Conservation (phyloP, 2,797 vertebrate species). For the Parambassis ranga region DNA sequence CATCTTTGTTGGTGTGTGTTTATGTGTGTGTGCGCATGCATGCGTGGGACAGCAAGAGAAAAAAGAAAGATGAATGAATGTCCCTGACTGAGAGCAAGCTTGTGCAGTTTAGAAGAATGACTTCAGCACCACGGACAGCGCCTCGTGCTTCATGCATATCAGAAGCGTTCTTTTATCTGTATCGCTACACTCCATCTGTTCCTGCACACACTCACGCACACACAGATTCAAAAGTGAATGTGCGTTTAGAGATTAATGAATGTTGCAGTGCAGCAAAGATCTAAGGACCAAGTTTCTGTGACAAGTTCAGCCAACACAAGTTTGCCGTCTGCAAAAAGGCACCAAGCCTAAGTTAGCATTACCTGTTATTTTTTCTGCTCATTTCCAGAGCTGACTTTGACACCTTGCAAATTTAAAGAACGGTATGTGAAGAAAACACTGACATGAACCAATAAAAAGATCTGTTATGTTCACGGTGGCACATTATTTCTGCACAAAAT, state of each 20-base stretch:
- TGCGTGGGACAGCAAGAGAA: not conserved
- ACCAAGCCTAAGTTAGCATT: conserved; percentile 12
- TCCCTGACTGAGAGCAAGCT: conserved; percentile 15
- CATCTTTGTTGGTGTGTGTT: conserved; percentile 1
- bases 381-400: conserved; percentile 10
- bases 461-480: not conserved
- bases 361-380: conserved; percentile 21
- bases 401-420: not conserved
- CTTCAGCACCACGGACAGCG: conserved; percentile 77
- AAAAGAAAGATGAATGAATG: conserved; percentile 48
- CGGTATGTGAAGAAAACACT: not conserved
- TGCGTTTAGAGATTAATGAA: conserved; percentile 40
- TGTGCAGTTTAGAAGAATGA: conserved; percentile 35
- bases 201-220: not conserved
- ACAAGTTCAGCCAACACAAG: conserved; percentile 31
- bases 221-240: conserved; percentile 7
- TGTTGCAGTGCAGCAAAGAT: conserved; percentile 21
- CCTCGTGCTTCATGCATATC: conserved; percentile 28
- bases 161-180: conserved; percentile 45
- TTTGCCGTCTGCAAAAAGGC: conserved; percentile 12
- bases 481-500: not conserved
- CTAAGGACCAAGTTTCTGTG: conserved; percentile 14
- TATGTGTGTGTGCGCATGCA: not conserved
- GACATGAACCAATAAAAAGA: not conserved
- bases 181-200: conserved; percentile 29